Conservation (phyloP, 1,140 invertebrate species). For the Drosophila rhopaloa region DNA sequence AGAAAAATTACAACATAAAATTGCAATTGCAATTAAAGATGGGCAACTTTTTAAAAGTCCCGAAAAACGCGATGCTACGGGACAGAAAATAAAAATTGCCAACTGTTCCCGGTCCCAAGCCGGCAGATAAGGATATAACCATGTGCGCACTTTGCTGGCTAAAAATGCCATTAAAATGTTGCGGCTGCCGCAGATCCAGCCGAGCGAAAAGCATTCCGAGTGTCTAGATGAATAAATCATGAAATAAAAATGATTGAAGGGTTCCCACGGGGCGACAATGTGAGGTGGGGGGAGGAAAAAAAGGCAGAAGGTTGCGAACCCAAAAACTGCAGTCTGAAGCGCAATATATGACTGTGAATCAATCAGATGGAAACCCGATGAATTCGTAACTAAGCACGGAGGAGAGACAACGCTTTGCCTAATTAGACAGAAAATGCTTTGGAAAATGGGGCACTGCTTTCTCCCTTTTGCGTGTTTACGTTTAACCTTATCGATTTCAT, state of each 20-base stretch:
- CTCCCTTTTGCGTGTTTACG: conserved; percentile 27
- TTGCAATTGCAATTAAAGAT: conserved; percentile 54
- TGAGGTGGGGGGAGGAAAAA: background rate
- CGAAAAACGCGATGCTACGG: conserved; percentile 6
- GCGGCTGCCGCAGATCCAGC: conserved; percentile 60
- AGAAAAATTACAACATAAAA: conserved; percentile 27
- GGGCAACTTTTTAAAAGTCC: conserved; percentile 9
- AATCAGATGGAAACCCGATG: conserved; percentile 69
- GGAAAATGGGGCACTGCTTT: background rate
- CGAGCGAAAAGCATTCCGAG: conserved; percentile 57
- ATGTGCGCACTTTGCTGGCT: conserved; percentile 33
- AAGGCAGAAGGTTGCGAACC: background rate
- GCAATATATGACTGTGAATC: conserved; percentile 37
- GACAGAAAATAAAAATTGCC: conserved; percentile 25
- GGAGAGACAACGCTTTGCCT: conserved; percentile 25
- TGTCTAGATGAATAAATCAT: conserved; percentile 74
- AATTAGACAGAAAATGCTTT: conserved; percentile 20
- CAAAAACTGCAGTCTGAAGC: conserved; percentile 26
- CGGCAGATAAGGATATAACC: conserved; percentile 35
- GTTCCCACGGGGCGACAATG: conserved; percentile 2
- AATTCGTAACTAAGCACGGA: conserved; percentile 51
- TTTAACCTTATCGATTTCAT: conserved; percentile 71
- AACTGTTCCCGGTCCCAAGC: conserved; percentile 10
- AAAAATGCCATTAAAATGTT: conserved; percentile 73
- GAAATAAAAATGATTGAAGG: conserved; percentile 79